These are phyloP conservation scores for Aphelinus certus DNA, from an alignment of 1,140 invertebrate species.

Conservation along the genomic window DNA sequence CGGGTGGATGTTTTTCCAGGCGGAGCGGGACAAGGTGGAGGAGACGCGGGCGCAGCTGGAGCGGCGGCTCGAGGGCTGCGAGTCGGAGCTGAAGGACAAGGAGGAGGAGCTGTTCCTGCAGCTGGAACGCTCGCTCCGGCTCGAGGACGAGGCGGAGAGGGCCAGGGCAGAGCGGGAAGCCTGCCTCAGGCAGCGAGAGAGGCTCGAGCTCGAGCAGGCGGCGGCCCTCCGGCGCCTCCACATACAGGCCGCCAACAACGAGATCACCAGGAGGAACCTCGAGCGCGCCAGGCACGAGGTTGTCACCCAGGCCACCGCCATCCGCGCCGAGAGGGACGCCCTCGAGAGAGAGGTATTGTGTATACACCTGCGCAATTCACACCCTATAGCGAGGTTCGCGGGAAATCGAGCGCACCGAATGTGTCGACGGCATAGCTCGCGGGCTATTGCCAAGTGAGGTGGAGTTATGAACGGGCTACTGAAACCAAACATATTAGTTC, in stretches of 20 bases:
- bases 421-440: too few species aligned
- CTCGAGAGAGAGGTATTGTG: slow-evolving; percentile 68
- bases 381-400: too few species aligned
- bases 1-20: slow-evolving; percentile 55
- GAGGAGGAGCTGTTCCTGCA: slow-evolving; percentile 74
- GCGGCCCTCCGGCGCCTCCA: slow-evolving; percentile 63
- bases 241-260: slow-evolving; percentile 69
- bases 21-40: slow-evolving; percentile 69
- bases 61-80: slow-evolving; percentile 66
- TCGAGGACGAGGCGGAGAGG: slow-evolving; percentile 71
- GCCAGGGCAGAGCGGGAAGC: slow-evolving; percentile 52
- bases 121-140: slow-evolving; percentile 68
- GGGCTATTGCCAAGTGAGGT: too few species aligned
- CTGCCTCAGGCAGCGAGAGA: slow-evolving; percentile 50
- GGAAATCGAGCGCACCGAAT: too few species aligned
- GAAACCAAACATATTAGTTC: too few species aligned
- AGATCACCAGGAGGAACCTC: slow-evolving; percentile 67
- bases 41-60: slow-evolving; percentile 65
- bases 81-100: slow-evolving; percentile 69
- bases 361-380: too few species aligned
- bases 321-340: slow-evolving; percentile 69
- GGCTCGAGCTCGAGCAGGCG: slow-evolving; percentile 53
- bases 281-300: slow-evolving; percentile 71
- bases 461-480: too few species aligned
- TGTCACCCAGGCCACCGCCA: slow-evolving; percentile 69